Conservation (phyloP, 2,113 vertebrate genomes). For the Zosterops hypoxanthus region DNA sequence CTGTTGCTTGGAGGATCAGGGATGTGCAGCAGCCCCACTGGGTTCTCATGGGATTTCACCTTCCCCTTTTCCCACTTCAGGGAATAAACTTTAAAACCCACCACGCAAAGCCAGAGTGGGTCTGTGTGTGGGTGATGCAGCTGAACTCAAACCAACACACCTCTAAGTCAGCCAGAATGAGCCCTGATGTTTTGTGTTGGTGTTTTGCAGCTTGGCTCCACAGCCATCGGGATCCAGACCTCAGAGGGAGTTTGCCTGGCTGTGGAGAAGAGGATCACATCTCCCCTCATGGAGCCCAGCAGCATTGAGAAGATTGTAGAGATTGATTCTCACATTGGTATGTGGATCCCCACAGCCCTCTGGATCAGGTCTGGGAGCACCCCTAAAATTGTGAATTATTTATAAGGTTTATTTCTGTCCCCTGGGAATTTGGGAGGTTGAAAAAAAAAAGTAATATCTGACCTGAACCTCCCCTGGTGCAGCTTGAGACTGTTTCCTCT, state of each 20-base stretch:
- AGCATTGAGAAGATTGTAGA: constrained; percentile 99
- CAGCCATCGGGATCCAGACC: constrained; percentile 98
- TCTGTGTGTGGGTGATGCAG: background rate
- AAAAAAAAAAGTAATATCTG: background rate
- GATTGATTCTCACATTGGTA: constrained; percentile 94
- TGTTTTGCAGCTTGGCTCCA: constrained; percentile 89
- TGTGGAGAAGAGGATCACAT: constrained; percentile 98
- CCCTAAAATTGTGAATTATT: background rate
- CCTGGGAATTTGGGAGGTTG: background rate
- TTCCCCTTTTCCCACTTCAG: background rate
- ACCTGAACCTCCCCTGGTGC: rapidly evolving
- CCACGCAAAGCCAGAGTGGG: background rate
- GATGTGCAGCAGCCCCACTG: background rate
- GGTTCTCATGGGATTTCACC: background rate
- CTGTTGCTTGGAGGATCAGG: background rate
- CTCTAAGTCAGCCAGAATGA: background rate
- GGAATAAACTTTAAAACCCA: background rate
- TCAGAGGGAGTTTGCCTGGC: constrained; percentile 95
- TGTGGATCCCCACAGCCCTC: background rate
- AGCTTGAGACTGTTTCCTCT: rapidly evolving
- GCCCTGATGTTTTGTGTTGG: rapidly evolving
- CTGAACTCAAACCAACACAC: background rate
- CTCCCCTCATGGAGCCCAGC: constrained; percentile 96
- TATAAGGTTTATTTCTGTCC: background rate
- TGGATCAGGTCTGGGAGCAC: background rate